Percentiles rank a stretch among this genome's conserved stretches.
Conservation (phyloP, 2,888 invertebrate genomes). For the Blastobasis adustella region DNA sequence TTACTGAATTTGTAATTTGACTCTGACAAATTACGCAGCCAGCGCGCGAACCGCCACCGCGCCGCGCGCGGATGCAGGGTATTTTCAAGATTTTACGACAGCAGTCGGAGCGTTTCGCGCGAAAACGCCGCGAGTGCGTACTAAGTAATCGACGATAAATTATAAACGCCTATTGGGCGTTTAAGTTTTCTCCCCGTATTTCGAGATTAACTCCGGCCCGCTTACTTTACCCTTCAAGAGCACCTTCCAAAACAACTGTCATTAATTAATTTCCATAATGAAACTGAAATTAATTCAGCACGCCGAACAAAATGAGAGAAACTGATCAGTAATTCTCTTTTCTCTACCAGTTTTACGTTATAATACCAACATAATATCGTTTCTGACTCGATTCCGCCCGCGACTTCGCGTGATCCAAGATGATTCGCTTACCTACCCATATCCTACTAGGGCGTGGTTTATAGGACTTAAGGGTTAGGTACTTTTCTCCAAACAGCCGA, state of each 20-base stretch:
- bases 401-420: too few species aligned
- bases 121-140: constrained; percentile 33
- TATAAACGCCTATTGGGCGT: constrained; percentile 32
- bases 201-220: constrained; percentile 13
- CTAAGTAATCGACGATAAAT: constrained; percentile 38
- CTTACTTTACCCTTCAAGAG: constrained; percentile 17
- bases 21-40: constrained; percentile 3
- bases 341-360: too few species aligned
- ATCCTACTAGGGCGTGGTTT: too few species aligned
- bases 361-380: too few species aligned
- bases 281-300: neutral
- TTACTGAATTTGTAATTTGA: constrained; percentile 13
- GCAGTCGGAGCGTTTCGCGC: constrained; percentile 22
- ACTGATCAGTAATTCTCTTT: neutral
- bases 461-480: too few species aligned
- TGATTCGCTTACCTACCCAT: too few species aligned
- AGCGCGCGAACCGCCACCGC: constrained; percentile 6
- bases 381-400: too few species aligned
- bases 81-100: constrained; percentile 38
- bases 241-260: constrained; percentile 23
- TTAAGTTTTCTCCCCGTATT: constrained; percentile 28
- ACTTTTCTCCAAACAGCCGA: too few species aligned
- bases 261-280: constrained; percentile 21
- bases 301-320: neutral
- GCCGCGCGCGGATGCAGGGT: constrained; percentile 21